Base-by-base conservation (phyloP, 2,113 vertebrate genomes). In the Heloderma charlesbogerti region DNA sequence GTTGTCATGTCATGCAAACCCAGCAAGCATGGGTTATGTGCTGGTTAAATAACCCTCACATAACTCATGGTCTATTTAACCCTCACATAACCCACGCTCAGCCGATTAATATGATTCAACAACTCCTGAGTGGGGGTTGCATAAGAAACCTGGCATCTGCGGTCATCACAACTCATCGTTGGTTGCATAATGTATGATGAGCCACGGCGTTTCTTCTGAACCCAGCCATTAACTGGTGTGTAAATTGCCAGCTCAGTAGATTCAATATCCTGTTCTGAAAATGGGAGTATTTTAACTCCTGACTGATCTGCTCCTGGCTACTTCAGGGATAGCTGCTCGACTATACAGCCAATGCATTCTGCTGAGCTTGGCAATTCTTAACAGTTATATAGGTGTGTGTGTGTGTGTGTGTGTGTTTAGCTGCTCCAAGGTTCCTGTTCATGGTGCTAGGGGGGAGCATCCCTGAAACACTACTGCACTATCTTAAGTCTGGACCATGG, bases 221-320 rank as follows among this genome's bases (percentile, higher is more conserved):
- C 51, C 51, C 10, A 9, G 1, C 10, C 20, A 48, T 0, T 60
- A 40, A 34, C 0, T 0, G 3, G 67, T 29, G 45, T 10, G 51
- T 79, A 29, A 89, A 89, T 20, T 75, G 74, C 0, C 27, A 86
- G 66, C 34, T 74, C 60, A 45, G 0, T 0, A 74, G 81, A 89
- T 83, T 84, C 77, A 43, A 40, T 67, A n/a, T 6, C 86, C 60
- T 60, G 79, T 72, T 84, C 86, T 85, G 93, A 89, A 92, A 94
- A 89, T 0, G 12, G 75, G 45, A 86, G 25, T 31, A 72, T 45
- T 0, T 82, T 31, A 51, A n/a, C n/a, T 86, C 77, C 48, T 57
- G 51, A 90, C 2, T 45, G 78, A 72, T 87, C 89, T 90, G 81
- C 37, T 87, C 40, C 18, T 78, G 40, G 18, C 16, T 15, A 31